Conservation (phyloP, 2,888 invertebrate genomes). For the Anorthoa munda region DNA sequence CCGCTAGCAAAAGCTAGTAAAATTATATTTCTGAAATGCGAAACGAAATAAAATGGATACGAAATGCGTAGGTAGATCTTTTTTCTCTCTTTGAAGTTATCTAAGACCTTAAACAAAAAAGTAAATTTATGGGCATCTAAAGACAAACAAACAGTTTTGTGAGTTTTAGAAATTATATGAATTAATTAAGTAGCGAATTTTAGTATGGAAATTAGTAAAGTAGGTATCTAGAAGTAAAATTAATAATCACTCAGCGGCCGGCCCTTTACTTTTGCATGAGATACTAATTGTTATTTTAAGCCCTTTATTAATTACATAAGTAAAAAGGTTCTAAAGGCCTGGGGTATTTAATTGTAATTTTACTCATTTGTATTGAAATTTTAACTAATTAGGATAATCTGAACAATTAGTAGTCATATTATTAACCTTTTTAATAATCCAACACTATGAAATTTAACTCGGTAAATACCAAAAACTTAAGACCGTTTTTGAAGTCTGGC, state of each 20-base stretch:
- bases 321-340: conserved; percentile 8
- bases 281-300: conserved; percentile 3
- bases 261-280: not conserved
- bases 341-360: not conserved
- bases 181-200: too few relatives aligned
- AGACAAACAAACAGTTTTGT: too few relatives aligned
- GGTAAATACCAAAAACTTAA: not conserved
- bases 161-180: not conserved
- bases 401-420: not conserved
- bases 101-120: not conserved
- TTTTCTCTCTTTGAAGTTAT: not conserved
- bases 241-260: not conserved
- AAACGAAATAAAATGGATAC: too few relatives aligned
- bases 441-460: not conserved
- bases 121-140: not conserved
- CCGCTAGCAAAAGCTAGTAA: too few relatives aligned
- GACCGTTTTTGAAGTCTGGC: too few relatives aligned
- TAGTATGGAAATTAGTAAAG: not conserved
- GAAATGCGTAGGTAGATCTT: not conserved
- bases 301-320: not conserved
- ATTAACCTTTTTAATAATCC: not conserved
- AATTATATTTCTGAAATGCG: not conserved
- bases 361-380: not conserved
- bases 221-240: not conserved
- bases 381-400: too few relatives aligned